phyloP scores from a whole-genome alignment of 2,797 vertebrate genomes.

The Chrosomus eos region DNA sequence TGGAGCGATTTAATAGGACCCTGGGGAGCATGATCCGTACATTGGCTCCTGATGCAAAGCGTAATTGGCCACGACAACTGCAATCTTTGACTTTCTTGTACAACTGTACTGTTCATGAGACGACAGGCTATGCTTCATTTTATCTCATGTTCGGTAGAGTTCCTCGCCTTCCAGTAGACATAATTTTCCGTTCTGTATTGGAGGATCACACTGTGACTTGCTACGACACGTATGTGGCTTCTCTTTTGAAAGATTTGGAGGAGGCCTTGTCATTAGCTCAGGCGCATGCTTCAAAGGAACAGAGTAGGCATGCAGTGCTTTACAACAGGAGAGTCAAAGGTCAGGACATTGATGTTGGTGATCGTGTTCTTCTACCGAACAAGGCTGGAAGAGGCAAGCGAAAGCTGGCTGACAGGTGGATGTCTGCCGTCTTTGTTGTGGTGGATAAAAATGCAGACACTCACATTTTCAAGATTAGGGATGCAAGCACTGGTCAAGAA shows the following conservation, averaged over 20 bases:
- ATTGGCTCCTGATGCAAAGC: slow-evolving; percentile 6
- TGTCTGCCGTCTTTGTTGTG: background rate
- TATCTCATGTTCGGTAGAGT: slow-evolving; percentile 12
- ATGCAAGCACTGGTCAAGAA: background rate
- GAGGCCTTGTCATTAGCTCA: background rate
- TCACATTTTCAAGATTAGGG: background rate
- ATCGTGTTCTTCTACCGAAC: background rate
- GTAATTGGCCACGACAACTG: slow-evolving; percentile 6
- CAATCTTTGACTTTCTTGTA: slow-evolving; percentile 35
- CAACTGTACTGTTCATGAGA: slow-evolving; percentile 34
- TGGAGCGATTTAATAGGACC: slow-evolving; percentile 20
- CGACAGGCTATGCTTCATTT: background rate
- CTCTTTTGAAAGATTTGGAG: background rate
- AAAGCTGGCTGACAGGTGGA: background rate
- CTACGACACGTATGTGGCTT: slow-evolving; percentile 20
- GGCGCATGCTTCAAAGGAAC: background rate
- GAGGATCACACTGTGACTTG: slow-evolving; percentile 2
- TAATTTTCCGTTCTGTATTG: background rate
- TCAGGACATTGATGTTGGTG: background rate
- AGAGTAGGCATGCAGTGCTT: background rate
- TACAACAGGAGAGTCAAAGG: background rate
- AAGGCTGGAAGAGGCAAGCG: background rate
- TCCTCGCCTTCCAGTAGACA: background rate
- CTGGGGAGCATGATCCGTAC: slow-evolving; percentile 7
- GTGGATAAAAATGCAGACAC: background rate